Percentiles rank a stretch among this genome's conserved stretches.
These are phyloP conservation scores for Nysson spinosus DNA, from an alignment of 2,888 invertebrate genomes.

Conservation along the genomic window DNA sequence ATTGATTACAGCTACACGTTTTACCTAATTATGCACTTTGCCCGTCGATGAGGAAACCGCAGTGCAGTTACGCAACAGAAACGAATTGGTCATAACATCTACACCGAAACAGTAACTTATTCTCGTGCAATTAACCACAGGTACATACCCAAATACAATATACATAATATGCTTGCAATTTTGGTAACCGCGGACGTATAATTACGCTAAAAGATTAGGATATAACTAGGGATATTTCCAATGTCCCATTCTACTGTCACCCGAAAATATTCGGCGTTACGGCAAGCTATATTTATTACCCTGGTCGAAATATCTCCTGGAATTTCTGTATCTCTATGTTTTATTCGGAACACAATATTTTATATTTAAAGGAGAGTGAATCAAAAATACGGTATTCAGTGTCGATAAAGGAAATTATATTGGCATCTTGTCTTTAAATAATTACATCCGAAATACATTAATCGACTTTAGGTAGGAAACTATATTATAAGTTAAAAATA, in stretches of 20 bases:
- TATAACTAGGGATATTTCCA: conserved; percentile 2
- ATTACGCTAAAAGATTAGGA: conserved; percentile 48
- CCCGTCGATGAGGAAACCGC: conserved; percentile 36
- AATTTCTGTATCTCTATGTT: no score
- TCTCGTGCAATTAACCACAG: conserved; percentile 29
- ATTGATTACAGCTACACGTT: conserved; percentile 38
- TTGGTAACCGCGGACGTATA: conserved; percentile 29
- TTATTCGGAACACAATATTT: no score
- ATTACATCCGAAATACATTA: no score
- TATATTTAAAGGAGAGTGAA: no score
- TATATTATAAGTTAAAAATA: no score
- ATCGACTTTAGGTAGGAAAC: no score
- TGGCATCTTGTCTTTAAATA: no score
- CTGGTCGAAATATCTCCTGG: no score
- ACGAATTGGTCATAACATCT: conserved; percentile 41
- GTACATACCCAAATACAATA: conserved; percentile 4
- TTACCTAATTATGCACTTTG: conserved; percentile 47
- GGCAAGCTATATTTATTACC: no score
- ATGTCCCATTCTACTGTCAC: no score
- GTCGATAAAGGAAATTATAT: no score
- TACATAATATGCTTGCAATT: conserved; percentile 25
- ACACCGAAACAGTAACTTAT: conserved; percentile 32
- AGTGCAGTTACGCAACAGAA: conserved; percentile 26
- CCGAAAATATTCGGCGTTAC: conserved; percentile 13
- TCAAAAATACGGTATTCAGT: no score